Evolutionary conservation across 2,888 invertebrate genomes (phyloP), one percentile per base, ranked within the genome.

Genomic region (Caenorhabditis becei): DNA sequence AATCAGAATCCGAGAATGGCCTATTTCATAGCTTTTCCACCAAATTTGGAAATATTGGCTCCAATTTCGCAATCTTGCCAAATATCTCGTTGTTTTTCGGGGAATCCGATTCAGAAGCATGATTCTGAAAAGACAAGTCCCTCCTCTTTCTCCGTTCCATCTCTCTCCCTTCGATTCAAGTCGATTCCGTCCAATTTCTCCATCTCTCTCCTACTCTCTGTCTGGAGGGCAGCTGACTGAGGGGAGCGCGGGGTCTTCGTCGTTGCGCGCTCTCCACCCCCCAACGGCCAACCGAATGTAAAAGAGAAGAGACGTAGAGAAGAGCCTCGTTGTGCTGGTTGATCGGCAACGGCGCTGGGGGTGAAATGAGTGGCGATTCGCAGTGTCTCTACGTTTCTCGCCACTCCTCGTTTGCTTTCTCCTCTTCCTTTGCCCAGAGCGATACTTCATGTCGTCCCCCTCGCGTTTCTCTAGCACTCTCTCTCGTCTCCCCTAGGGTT

Each of bases 361-460:
- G 70, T 70, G 70, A 65, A 77, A 70, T 51, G 63, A 54, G 47
- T 70, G 77, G 70, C 65, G 24, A 54, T 37, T 14, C 41, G 41
- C 41, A 14, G 41, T 41, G 41, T 41, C 11, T 41, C 2, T 41
- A 14, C 14, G 41, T 41, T n/a, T n/a, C n/a, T n/a, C n/a, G 37
- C 14, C 41, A 11, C 41, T 41, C 41, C 32, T 4, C 32, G 32
- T 32, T 41, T 2, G 7, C 41, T 14, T 41, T 14, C 41, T 11
- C 14, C 41, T 41, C 24, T 54, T 53, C 23, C 8, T 47, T 44
- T 70, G n/a, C 24, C 20, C 41, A 24, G 14, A 35, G 23, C 66
- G 32, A 66, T 62, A 74, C 65, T 72, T 44, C 53, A 63, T 32
- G 23, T 28, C 49, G 47, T 56, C 26, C 41, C 61, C 62, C 77